Evolutionary conservation across 2,113 vertebrate genomes (phyloP).

Genomic region (Bubo blakistoni): DNA sequence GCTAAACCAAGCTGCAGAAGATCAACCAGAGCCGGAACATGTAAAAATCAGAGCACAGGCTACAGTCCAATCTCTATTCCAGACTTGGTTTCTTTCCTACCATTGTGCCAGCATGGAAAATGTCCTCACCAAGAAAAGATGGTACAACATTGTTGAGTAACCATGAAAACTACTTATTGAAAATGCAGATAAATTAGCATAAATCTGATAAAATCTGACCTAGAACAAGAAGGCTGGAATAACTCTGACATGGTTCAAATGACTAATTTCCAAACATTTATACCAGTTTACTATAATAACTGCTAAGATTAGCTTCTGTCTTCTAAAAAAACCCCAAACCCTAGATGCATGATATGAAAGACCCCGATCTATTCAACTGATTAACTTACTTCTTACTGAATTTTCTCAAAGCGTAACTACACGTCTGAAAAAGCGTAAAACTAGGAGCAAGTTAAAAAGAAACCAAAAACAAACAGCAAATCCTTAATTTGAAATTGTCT

Average conservation of each 20-base stretch:
- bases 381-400: background rate
- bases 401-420: background rate
- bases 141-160: background rate
- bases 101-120: background rate
- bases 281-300: background rate
- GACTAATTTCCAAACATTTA: slow-evolving; percentile 35
- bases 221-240: slow-evolving; percentile 22
- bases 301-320: background rate
- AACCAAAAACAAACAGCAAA: background rate
- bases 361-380: background rate
- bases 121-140: background rate
- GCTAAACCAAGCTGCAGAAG: background rate
- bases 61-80: background rate
- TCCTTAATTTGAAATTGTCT: background rate
- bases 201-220: slow-evolving; percentile 15
- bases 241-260: background rate
- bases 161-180: background rate
- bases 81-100: background rate
- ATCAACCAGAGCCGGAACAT: background rate
- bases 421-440: background rate
- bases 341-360: background rate
- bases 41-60: background rate
- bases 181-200: background rate
- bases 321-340: background rate
- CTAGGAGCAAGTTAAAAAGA: background rate